Percentiles rank a stretch among this genome's conserved stretches.
phyloP scores from a whole-genome alignment of 1,140 invertebrate species.

The Macrosteles quadrilineatus region DNA sequence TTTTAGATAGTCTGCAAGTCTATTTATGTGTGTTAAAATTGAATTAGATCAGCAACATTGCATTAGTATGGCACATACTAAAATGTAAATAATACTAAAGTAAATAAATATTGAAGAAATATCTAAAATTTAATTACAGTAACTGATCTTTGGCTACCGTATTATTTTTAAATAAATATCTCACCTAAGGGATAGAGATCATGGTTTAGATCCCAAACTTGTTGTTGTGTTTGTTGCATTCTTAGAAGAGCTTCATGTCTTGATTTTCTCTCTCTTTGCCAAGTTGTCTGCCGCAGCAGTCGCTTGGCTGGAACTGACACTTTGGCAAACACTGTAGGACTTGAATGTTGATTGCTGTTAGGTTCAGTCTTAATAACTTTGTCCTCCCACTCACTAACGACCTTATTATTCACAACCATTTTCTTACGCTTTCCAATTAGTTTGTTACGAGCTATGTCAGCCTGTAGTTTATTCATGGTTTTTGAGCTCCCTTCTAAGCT shows the following conservation, averaged over 20 bases:
- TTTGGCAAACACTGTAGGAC: slow-evolving; percentile 25
- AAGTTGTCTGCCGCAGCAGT: slow-evolving; percentile 38
- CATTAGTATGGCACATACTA: no score
- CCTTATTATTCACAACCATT: slow-evolving; percentile 35
- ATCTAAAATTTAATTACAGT: no score
- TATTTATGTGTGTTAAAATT: no score
- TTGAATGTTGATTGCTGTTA: not conserved
- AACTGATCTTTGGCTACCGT: no score
- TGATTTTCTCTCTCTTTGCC: slow-evolving; percentile 41
- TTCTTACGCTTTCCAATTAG: slow-evolving; percentile 54
- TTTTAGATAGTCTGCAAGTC: no score
- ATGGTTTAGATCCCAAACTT: slow-evolving; percentile 45
- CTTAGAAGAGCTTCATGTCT: slow-evolving; percentile 45
- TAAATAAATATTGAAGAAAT: no score
- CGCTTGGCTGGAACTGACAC: slow-evolving; percentile 40
- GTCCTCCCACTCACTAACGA: slow-evolving; percentile 7
- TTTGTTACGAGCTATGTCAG: slow-evolving; percentile 56
- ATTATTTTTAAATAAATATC: no score
- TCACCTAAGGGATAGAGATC: slow-evolving; percentile 52
- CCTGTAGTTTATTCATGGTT: slow-evolving; percentile 55
- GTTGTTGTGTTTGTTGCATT: slow-evolving; percentile 40
- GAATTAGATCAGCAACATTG: no score
- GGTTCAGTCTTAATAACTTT: slow-evolving; percentile 13
- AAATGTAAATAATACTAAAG: no score
- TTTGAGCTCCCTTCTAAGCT: slow-evolving; percentile 47